phyloP scores from a whole-genome alignment of 2,888 invertebrate genomes.

The Caenorhabditis angaria region DNA sequence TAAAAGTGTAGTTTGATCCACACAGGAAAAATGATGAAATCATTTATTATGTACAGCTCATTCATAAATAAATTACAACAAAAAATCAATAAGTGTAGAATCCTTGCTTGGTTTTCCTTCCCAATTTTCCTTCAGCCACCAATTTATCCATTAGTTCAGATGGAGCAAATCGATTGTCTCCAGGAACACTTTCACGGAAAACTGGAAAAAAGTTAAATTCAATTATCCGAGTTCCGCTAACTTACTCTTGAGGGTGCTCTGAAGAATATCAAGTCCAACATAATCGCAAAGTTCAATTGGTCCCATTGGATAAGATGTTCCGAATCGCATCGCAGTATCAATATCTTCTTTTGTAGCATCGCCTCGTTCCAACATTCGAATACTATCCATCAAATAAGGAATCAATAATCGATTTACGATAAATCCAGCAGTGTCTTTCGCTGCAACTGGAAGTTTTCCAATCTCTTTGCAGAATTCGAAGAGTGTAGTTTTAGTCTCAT shows the following conservation, averaged over 20 bases:
- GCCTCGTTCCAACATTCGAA: slow-evolving; percentile 76
- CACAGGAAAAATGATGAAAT: too few relatives aligned
- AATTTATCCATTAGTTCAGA: slow-evolving; percentile 78
- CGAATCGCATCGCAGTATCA: slow-evolving; percentile 76
- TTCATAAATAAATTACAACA: not conserved
- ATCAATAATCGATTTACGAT: slow-evolving; percentile 87
- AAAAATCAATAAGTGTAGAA: slow-evolving; percentile 79
- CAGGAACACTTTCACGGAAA: slow-evolving; percentile 58
- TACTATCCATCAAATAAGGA: slow-evolving; percentile 83
- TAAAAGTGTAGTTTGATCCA: too few relatives aligned
- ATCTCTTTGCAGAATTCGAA: slow-evolving; percentile 84
- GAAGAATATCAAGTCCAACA: slow-evolving; percentile 83
- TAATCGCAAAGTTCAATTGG: slow-evolving; percentile 86
- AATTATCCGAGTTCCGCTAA: too few relatives aligned
- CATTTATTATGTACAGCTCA: not conserved
- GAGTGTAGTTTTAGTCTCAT: slow-evolving; percentile 80
- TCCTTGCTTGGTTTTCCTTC: slow-evolving; percentile 84
- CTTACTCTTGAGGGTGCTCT: slow-evolving; percentile 80
- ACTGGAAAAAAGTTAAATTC: slow-evolving; percentile 50
- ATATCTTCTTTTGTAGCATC: slow-evolving; percentile 81
- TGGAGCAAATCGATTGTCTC: slow-evolving; percentile 53
- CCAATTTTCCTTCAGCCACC: slow-evolving; percentile 83
- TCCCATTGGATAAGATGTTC: slow-evolving; percentile 82
- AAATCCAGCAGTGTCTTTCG: slow-evolving; percentile 91
- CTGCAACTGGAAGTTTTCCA: slow-evolving; percentile 85